Evolutionary conservation across 92 coral and sea anemone species (phyloP).

Genomic region (Ricordea florida): DNA sequence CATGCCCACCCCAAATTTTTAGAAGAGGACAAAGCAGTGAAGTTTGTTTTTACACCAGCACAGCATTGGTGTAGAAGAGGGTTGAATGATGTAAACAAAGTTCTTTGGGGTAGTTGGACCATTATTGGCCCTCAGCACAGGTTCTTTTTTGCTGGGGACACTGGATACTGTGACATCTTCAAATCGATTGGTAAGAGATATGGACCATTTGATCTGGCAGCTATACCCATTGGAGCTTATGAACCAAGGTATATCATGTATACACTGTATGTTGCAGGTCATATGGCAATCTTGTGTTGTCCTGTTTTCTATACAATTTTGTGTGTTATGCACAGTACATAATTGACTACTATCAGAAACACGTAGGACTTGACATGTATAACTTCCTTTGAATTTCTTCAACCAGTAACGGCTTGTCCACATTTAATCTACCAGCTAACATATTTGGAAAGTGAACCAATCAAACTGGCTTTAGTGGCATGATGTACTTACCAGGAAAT

Average conservation of each 20-base stretch:
- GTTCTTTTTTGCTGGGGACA: slow-evolving; percentile 89
- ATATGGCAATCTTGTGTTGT: too few relatives aligned
- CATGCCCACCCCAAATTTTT: slow-evolving; percentile 28
- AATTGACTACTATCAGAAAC: too few relatives aligned
- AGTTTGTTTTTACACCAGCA: slow-evolving; percentile 85
- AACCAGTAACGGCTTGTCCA: too few relatives aligned
- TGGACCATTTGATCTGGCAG: slow-evolving; percentile 98
- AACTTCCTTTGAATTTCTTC: too few relatives aligned
- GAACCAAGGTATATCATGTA: slow-evolving; percentile 85
- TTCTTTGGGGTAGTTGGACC: slow-evolving; percentile 96
- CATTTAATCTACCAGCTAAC: too few relatives aligned
- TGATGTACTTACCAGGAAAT: too few relatives aligned
- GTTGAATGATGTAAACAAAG: slow-evolving; percentile 71
- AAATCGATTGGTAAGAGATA: slow-evolving; percentile 79
- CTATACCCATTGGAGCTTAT: slow-evolving; percentile 97
- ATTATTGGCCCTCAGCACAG: slow-evolving; percentile 80
- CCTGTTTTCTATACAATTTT: too few relatives aligned
- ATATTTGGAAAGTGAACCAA: too few relatives aligned
- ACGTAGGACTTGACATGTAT: too few relatives aligned
- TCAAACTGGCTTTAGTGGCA: too few relatives aligned
- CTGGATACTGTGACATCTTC: slow-evolving; percentile 88
- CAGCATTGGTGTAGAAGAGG: slow-evolving; percentile 94
- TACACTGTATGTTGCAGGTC: too few relatives aligned
- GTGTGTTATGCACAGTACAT: too few relatives aligned
- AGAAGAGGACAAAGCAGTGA: slow-evolving; percentile 25